phyloP scores from a whole-genome alignment of 2,888 invertebrate genomes.

The Eristalis arbustorum region DNA sequence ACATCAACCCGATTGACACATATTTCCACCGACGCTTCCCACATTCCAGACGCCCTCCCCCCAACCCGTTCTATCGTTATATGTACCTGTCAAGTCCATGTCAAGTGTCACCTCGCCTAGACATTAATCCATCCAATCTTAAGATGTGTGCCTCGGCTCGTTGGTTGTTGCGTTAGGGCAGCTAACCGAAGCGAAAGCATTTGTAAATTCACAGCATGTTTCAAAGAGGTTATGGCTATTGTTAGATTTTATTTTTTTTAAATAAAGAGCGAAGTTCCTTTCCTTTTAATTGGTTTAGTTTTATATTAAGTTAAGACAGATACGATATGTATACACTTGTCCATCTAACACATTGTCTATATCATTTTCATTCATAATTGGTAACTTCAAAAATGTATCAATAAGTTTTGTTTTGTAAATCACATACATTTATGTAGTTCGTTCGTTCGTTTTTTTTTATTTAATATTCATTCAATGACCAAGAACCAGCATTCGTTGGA shows the following conservation, averaged over 20 bases:
- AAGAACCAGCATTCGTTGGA: background rate
- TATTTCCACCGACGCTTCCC: background rate
- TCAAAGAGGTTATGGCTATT: background rate
- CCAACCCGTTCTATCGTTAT: background rate
- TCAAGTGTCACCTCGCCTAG: background rate
- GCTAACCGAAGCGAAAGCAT: constrained; percentile 20
- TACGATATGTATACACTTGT: background rate
- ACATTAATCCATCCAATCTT: too few relatives aligned
- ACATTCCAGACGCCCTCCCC: background rate
- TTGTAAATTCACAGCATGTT: background rate
- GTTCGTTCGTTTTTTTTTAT: too few relatives aligned
- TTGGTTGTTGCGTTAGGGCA: background rate
- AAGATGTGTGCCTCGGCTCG: background rate
- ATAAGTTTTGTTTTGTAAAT: background rate
- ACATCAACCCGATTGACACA: too few relatives aligned
- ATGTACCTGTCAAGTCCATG: background rate
- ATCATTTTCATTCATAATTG: background rate
- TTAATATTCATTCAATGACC: background rate
- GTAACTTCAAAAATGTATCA: background rate
- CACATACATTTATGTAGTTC: too few relatives aligned
- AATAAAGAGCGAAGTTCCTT: background rate
- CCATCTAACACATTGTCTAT: background rate
- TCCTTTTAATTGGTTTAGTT: background rate
- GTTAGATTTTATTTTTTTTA: background rate
- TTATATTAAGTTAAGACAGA: background rate